Base-by-base conservation (phyloP, 2,113 vertebrate genomes). In the Callospermophilus lateralis region DNA sequence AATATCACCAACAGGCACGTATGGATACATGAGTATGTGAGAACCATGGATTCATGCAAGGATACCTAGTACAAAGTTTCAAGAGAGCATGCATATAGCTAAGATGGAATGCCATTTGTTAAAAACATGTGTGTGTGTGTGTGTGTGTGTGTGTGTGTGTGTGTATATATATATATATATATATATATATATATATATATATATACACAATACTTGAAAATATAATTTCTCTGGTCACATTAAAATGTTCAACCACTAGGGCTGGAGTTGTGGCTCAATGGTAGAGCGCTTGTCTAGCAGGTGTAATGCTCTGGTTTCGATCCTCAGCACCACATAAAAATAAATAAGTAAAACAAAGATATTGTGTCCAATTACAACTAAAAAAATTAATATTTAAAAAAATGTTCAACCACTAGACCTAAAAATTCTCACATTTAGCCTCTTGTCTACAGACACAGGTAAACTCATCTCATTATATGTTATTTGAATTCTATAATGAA, bases 361-460 rank as follows among this genome's bases (percentile, higher is more conserved):
- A 45, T 45, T 45, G 45, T 45, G 45, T 45, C 8, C 45, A 45
- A 45, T 45, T 9, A 45, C 8, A 45, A 45, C 8, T 45, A 9
- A 45, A 45, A 45, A 45, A 45, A 45, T 45, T 45, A 45, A 45
- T 45, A 9, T 45, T 45, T 9, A 9, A 45, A 45, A 8, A 89
- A 70, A 73, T 24, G 6, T 58, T 58, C 39, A 76, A 48, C 10
- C 28, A 9, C 48, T 48, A n/a, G 6, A 58, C 6, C n/a, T 32
- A 72, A 80, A 39, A 67, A 22, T 10, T 2, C 17, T 78, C 32
- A 68, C 3, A n/a, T 70, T 6, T 19, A 77, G 8, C 16, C 39
- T n/a, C 20, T 37, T 1, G 17, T 26, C 6, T 28, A 10, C 1
- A 48, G 19, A 4, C 34, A 32, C 1, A 32, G 26, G 6, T 7